Evolutionary conservation across 1,140 invertebrate genomes (phyloP), one percentile per base, ranked within the genome.

Genomic region (Drosophila kanapiae): DNA sequence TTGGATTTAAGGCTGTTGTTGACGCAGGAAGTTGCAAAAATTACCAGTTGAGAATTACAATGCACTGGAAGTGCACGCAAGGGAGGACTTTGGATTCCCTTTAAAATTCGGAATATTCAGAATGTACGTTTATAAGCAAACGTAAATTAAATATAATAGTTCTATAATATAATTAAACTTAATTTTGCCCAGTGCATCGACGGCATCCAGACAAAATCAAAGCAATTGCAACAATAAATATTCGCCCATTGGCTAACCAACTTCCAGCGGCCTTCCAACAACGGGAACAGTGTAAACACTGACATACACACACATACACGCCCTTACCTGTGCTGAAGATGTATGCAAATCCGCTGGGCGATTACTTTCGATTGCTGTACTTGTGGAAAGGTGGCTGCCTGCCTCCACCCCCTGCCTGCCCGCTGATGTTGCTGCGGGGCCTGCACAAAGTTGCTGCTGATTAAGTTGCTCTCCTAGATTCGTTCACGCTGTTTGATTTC

Each of bases 211-310:
- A 69, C 59, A 42, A 75, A 69, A 79, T 79, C 69, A 78, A 88
- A 62, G 65, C 64, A 83, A 88, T 68, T 88, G 74, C 69, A 83
- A 88, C 78, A 77, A 88, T 83, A 88, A 88, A 80, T 83, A 81
- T 88, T 82, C 74, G 80, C 77, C 65, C 23, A 23, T 23, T 23
- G 23, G 76, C 64, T 48, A 64, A 62, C 16, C 38, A 51, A 47
- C 64, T 62, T 53, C 23, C 33, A 33, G 33, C 49, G 64, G 23
- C 62, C 48, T 51, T 51, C 27, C 48, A 67, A 51, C 64, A 43
- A 72, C 2, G n/a, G n/a, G 53, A 80, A 78, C 85, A 88, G 78
- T 49, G 84, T 71, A 67, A 75, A 76, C 56, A 74, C 67, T 49
- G 60, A 63, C 64, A 14, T 56, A 23, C 18, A 54, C 43, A 33